Conservation (phyloP, 2,797 vertebrate species). For the Gymnopithys bicolor region DNA sequence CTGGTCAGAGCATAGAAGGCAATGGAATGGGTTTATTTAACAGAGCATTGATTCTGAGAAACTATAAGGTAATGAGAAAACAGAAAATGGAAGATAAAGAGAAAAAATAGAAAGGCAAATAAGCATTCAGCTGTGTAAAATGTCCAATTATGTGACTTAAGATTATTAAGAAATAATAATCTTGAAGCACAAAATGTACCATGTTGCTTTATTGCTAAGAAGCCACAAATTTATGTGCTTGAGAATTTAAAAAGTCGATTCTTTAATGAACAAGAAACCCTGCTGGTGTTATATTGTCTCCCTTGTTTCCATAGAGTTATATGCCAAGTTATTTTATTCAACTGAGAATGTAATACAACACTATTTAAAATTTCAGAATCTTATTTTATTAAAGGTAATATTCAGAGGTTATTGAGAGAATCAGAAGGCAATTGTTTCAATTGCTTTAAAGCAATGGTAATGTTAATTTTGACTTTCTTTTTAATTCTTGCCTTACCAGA, state of each 20-base stretch:
- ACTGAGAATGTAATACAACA: conserved; percentile 40
- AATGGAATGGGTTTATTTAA: neutral
- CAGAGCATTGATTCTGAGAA: neutral
- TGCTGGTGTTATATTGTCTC: conserved; percentile 43
- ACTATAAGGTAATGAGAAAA: neutral
- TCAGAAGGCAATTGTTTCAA: conserved; percentile 35
- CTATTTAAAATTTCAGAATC: conserved; percentile 50
- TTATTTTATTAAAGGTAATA: conserved; percentile 50
- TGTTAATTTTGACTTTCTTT: conserved; percentile 2
- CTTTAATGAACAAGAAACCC: conserved; percentile 54
- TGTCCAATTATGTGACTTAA: conserved; percentile 27
- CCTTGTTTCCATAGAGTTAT: conserved; percentile 21
- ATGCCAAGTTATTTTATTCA: conserved; percentile 51
- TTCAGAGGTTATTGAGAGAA: conserved; percentile 34
- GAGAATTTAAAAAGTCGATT: conserved; percentile 48
- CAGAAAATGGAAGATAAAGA: neutral
- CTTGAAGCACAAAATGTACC: conserved; percentile 18
- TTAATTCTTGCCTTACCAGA: conserved; percentile 44
- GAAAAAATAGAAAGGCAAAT: neutral
- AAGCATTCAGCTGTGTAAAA: conserved; percentile 29
- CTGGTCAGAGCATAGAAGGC: neutral
- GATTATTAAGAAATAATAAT: conserved; percentile 25
- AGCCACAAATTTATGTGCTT: conserved; percentile 33
- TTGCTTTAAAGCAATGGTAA: conserved; percentile 22
- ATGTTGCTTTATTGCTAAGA: conserved; percentile 25